phyloP scores from a whole-genome alignment of 1,140 invertebrate genomes.

The Papilio machaon region DNA sequence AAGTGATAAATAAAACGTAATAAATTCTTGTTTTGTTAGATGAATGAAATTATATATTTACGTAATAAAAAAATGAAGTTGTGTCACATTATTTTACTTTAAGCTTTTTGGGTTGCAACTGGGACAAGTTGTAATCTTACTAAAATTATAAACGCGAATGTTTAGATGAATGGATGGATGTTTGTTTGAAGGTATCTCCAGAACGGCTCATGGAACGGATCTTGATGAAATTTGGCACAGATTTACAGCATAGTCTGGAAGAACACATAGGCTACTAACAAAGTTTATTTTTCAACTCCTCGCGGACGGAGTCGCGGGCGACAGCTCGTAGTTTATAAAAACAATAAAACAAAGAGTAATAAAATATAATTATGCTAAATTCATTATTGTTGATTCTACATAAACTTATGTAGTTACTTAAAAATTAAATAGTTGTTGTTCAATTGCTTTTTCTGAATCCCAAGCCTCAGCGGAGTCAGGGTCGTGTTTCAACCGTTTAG shows the following conservation, averaged over 20 bases:
- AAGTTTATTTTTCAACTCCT: too few relatives aligned
- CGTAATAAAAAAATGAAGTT: not conserved
- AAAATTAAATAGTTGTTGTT: slow-evolving; percentile 73
- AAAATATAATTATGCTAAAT: slow-evolving; percentile 17
- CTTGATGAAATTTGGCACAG: too few relatives aligned
- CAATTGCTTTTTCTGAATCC: slow-evolving; percentile 72
- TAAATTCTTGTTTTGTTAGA: not conserved
- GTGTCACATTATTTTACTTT: not conserved
- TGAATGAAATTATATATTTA: not conserved
- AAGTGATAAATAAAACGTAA: slow-evolving; percentile 7
- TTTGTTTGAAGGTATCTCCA: too few relatives aligned
- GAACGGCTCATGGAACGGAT: too few relatives aligned
- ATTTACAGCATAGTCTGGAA: too few relatives aligned
- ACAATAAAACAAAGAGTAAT: not conserved
- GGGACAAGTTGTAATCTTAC: too few relatives aligned
- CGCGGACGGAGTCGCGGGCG: too few relatives aligned
- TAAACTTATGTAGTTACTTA: slow-evolving; percentile 42
- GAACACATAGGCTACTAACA: too few relatives aligned
- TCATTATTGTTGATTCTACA: not conserved
- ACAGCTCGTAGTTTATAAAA: not conserved
- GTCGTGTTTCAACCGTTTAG: slow-evolving; percentile 58
- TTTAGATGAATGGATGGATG: too few relatives aligned
- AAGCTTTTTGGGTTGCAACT: not conserved
- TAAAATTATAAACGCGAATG: too few relatives aligned
- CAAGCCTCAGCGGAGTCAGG: slow-evolving; percentile 55